Evolutionary conservation across 1,140 invertebrate genomes (phyloP), one percentile per base, ranked within the genome.

Genomic region (Magallana angulata): DNA sequence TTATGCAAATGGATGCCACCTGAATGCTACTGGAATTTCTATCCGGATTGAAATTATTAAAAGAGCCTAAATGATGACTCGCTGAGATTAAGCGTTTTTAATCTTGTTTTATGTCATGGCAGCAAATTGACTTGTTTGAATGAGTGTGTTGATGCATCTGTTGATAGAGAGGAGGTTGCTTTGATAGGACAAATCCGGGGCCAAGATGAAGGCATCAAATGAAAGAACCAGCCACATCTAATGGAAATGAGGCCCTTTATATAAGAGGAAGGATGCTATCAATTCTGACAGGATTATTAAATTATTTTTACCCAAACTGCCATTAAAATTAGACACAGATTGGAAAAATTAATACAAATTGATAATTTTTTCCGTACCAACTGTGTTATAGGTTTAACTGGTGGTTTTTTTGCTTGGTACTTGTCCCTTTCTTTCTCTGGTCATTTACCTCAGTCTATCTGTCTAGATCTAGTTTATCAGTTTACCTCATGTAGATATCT

Each of bases 51-150:
- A 36, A 71, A 71, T 71, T 36, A 71, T 71, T 24, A 71, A 6
- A n/a, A 24, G 14, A 71, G 68, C 68, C 11, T 71, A 71, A 30
- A 71, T 71, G 68, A 71, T 71, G 68, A 30, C 18, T 71, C 36
- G 30, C 36, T 71, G 68, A 71, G 68, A 71, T 71, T 24, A 71
- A 71, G 36, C 12, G 68, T 71, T 71, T 71, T 71, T 36, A 71
- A 71, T 71, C 68, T 71, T 24, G 24, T 71, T 71, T 71, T 71
- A 71, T 71, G 68, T 71, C 68, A 71, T 71, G 68, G 24, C 68
- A 71, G 68, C 24, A 30, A 71, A 71, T 71, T 71, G 68, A 36
- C 18, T 71, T 71, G 68, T 71, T 36, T 71, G 24, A 71, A 71
- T 71, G 68, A 30, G 24, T 24, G 24, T 71, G 24, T 71, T 71